These are phyloP conservation scores for Lasioglossum calceatum DNA, from an alignment of 2,888 invertebrate species.

Conservation along the genomic window DNA sequence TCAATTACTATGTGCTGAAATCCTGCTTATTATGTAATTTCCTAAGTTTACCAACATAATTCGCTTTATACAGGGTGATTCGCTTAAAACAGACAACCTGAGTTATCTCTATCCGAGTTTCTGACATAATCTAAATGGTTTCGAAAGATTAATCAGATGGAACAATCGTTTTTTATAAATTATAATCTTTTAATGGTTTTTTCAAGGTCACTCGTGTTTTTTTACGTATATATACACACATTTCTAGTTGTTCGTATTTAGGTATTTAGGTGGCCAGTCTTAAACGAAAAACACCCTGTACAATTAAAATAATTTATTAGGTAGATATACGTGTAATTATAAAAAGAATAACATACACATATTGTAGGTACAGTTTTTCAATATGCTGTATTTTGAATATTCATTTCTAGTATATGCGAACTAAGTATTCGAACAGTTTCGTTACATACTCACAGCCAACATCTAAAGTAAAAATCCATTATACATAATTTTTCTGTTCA, in stretches of 20 bases:
- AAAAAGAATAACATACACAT: conserved; percentile 43
- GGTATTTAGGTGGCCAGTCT: too few relatives aligned
- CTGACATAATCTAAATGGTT: too few relatives aligned
- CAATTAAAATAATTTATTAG: conserved; percentile 54
- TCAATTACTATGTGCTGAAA: conserved; percentile 42
- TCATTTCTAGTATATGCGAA: conserved; percentile 53
- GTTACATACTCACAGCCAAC: conserved; percentile 72
- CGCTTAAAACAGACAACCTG: too few relatives aligned
- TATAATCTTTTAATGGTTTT: too few relatives aligned
- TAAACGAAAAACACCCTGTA: background rate
- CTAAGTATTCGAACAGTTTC: conserved; percentile 55
- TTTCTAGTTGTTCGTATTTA: too few relatives aligned
- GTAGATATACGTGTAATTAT: conserved; percentile 42
- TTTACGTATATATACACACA: too few relatives aligned
- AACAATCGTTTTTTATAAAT: too few relatives aligned
- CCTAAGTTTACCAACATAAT: conserved; percentile 42
- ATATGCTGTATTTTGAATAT: conserved; percentile 40
- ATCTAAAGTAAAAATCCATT: conserved; percentile 66
- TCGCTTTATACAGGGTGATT: conserved; percentile 1
- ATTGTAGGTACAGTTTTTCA: conserved; percentile 52
- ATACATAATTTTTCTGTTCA: conserved; percentile 34
- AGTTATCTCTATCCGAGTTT: too few relatives aligned
- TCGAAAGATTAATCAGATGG: too few relatives aligned
- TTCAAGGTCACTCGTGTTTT: too few relatives aligned
- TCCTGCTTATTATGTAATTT: conserved; percentile 35